A percentile compares a stretch with the other conserved stretches of the same genome.
Evolutionary conservation across 2,797 vertebrate genomes (phyloP).

Genomic region (Hoplostethus mediterraneus): DNA sequence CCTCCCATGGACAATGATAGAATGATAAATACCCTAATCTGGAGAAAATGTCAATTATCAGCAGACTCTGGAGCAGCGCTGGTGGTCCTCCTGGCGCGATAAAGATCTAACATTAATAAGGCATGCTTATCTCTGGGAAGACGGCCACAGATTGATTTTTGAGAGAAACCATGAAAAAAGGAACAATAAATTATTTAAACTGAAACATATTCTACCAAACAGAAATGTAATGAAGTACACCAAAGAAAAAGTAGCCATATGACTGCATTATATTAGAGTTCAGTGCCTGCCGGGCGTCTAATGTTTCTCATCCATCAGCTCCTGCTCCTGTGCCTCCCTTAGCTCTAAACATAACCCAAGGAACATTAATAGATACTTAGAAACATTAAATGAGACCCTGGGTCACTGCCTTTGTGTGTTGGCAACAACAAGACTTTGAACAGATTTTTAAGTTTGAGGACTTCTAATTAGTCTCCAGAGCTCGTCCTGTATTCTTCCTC

Average conservation of each 20-base stretch:
- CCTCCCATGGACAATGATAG: conserved; percentile 88
- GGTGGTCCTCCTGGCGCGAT: conserved; percentile 79
- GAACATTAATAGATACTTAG: conserved; percentile 82
- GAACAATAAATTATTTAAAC: conserved; percentile 76
- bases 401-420: conserved; percentile 75
- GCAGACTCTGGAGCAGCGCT: conserved; percentile 82
- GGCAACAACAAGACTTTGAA: conserved; percentile 79
- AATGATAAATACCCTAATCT: conserved; percentile 89
- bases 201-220: conserved; percentile 71
- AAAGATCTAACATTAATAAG: conserved; percentile 91
- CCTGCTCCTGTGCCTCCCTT: conserved; percentile 80
- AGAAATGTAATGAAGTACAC: conserved; percentile 87
- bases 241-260: conserved; percentile 78
- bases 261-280: conserved; percentile 84
- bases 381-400: conserved; percentile 83
- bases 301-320: conserved; percentile 91
- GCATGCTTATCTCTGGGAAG: conserved; percentile 86
- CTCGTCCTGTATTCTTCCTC: conserved; percentile 59
- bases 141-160: conserved; percentile 86
- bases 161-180: conserved; percentile 78
- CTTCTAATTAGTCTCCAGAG: conserved; percentile 85
- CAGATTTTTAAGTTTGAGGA: conserved; percentile 79
- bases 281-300: conserved; percentile 88
- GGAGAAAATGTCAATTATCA: conserved; percentile 88
- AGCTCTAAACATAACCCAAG: conserved; percentile 81